Evolutionary conservation across 92 coral and sea anemone species (phyloP).

Genomic region (Epizoanthus ramosus): DNA sequence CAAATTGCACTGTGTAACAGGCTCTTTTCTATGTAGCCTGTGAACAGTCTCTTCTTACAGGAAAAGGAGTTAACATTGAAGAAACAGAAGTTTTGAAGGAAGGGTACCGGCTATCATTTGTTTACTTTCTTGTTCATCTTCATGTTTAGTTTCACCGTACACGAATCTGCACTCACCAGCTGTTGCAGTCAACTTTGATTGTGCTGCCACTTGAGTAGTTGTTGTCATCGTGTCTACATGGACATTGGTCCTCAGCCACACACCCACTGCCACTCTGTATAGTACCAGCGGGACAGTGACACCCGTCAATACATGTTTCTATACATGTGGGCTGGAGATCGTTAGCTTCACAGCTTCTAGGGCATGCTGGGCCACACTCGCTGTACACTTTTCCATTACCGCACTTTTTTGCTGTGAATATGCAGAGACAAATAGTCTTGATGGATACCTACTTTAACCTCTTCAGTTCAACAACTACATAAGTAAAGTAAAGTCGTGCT

Average conservation of each 20-base stretch:
- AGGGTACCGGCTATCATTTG: too few relatives aligned
- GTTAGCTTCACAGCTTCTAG: slow-evolving; percentile 66
- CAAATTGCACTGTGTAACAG: too few relatives aligned
- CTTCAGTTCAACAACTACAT: too few relatives aligned
- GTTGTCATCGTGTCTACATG: slow-evolving; percentile 68
- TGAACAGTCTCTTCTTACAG: too few relatives aligned
- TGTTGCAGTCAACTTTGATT: slow-evolving; percentile 69
- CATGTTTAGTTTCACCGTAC: not conserved
- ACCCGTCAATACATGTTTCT: slow-evolving; percentile 80
- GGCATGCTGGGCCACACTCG: slow-evolving; percentile 79
- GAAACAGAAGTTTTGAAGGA: too few relatives aligned
- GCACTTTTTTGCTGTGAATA: slow-evolving; percentile 64
- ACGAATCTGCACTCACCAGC: slow-evolving; percentile 55
- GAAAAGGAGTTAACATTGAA: too few relatives aligned
- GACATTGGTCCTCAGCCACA: slow-evolving; percentile 65
- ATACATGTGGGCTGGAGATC: slow-evolving; percentile 65
- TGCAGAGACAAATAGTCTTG: not conserved
- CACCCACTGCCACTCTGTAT: slow-evolving; percentile 66
- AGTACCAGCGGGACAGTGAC: slow-evolving; percentile 79
- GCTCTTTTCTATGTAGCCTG: too few relatives aligned
- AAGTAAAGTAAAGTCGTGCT: too few relatives aligned
- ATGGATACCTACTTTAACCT: too few relatives aligned
- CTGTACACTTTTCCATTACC: slow-evolving; percentile 59
- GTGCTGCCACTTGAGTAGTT: slow-evolving; percentile 59
- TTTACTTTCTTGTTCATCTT: not conserved